Percentiles rank a stretch among this genome's conserved stretches.
Evolutionary conservation across 2,888 invertebrate genomes (phyloP).

Genomic region (Apodemia mormo): DNA sequence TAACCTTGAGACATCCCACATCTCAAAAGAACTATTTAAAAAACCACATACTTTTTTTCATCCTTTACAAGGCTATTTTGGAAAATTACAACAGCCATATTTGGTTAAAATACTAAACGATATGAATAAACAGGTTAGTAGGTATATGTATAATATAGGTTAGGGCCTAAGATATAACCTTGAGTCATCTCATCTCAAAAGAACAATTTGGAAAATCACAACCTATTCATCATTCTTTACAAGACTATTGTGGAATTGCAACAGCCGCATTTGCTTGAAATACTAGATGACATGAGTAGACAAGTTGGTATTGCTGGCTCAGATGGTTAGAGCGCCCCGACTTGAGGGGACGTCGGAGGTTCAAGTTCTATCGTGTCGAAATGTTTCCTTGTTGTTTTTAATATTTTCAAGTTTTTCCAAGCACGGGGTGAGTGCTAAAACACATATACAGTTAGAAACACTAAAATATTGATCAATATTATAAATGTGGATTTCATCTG

Average conservation of each 20-base stretch:
- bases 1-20: conserved; percentile 63
- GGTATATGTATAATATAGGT: background rate
- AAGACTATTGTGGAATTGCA: conserved; percentile 57
- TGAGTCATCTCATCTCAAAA: conserved; percentile 84
- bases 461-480: too few species aligned
- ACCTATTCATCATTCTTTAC: too few species aligned
- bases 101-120: conserved; percentile 67
- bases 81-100: conserved; percentile 62
- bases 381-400: too few species aligned
- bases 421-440: too few species aligned
- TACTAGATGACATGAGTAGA: conserved; percentile 67
- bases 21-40: too few species aligned
- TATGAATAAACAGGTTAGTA: conserved; percentile 53
- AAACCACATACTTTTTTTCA: too few species aligned
- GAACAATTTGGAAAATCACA: conserved; percentile 79
- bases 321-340: too few species aligned
- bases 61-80: conserved; percentile 51
- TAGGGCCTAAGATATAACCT: background rate
- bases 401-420: too few species aligned
- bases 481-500: too few species aligned
- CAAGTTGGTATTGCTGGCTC: conserved; percentile 46
- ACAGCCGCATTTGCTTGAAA: conserved; percentile 64
- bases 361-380: too few species aligned
- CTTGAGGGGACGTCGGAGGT: too few species aligned
- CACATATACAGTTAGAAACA: too few species aligned